These are phyloP conservation scores for Drosophila hawaiiensis DNA, from an alignment of 2,888 invertebrate genomes.

Conservation along the genomic window DNA sequence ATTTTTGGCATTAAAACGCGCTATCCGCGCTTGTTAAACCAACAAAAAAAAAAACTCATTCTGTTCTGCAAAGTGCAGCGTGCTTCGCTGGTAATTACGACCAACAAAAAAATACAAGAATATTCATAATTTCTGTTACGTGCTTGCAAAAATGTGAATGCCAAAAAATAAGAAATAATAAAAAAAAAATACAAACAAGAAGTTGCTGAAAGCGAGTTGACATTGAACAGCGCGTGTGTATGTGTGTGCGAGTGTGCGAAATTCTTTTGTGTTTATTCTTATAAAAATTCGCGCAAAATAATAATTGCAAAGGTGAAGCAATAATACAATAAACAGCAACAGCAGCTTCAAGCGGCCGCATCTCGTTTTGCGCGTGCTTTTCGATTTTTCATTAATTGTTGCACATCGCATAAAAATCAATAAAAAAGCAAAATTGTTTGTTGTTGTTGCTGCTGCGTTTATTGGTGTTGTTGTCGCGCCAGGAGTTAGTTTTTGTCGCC, in stretches of 20 bases:
- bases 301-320: constrained; percentile 42
- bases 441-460: constrained; percentile 44
- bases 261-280: constrained; percentile 71
- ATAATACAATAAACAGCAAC: constrained; percentile 20
- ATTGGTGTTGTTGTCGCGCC: constrained; percentile 36
- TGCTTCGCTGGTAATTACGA: constrained; percentile 60
- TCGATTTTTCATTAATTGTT: constrained; percentile 51
- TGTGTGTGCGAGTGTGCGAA: constrained; percentile 53
- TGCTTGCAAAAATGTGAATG: constrained; percentile 34
- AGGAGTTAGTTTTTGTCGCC: constrained; percentile 46
- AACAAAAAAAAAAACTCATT: constrained; percentile 44
- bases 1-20: constrained; percentile 60
- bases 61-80: constrained; percentile 61
- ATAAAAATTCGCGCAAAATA: constrained; percentile 53
- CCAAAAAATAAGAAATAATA: constrained; percentile 2
- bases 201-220: constrained; percentile 65
- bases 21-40: constrained; percentile 53
- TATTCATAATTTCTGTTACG: constrained; percentile 43
- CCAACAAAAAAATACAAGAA: constrained; percentile 26
- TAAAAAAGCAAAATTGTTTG: constrained; percentile 40
- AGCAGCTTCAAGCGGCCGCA: constrained; percentile 21
- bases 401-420: constrained; percentile 72
- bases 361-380: constrained; percentile 39
- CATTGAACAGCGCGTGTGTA: constrained; percentile 60
- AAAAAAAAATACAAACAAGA: constrained; percentile 32